phyloP scores from a whole-genome alignment of 2,113 vertebrate species.

The Thymallus thymallus region DNA sequence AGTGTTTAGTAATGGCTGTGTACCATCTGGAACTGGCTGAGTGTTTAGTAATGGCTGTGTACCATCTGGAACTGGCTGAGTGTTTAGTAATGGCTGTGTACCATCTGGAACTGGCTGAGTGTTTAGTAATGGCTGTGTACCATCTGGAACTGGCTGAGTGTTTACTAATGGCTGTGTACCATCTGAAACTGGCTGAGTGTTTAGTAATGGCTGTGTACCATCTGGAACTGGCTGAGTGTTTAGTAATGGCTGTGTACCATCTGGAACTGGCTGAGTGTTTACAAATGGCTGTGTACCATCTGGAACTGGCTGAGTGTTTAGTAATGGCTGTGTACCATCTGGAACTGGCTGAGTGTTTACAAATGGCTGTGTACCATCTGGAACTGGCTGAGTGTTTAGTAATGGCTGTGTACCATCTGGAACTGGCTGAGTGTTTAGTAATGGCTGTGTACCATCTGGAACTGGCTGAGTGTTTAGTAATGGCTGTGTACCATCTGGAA shows the following conservation, averaged over 20 bases:
- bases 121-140: conserved; percentile 58
- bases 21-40: conserved; percentile 78
- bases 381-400: no score
- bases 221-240: conserved; percentile 43
- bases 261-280: no score
- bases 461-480: no score
- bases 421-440: no score
- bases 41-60: conserved; percentile 1
- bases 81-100: conserved; percentile 44
- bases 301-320: no score
- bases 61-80: conserved; percentile 78
- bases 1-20: not conserved
- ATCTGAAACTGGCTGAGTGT: conserved; percentile 52
- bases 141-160: conserved; percentile 59
- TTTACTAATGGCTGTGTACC: conserved; percentile 61
- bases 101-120: conserved; percentile 70
- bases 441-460: conserved; percentile 75
- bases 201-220: conserved; percentile 64
- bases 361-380: conserved; percentile 72
- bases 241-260: conserved; percentile 69
- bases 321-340: conserved; percentile 71
- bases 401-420: conserved; percentile 74
- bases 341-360: no score
- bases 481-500: conserved; percentile 76
- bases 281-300: conserved; percentile 70